phyloP scores from a whole-genome alignment of 1,140 invertebrate species.

The Caerostris darwini region DNA sequence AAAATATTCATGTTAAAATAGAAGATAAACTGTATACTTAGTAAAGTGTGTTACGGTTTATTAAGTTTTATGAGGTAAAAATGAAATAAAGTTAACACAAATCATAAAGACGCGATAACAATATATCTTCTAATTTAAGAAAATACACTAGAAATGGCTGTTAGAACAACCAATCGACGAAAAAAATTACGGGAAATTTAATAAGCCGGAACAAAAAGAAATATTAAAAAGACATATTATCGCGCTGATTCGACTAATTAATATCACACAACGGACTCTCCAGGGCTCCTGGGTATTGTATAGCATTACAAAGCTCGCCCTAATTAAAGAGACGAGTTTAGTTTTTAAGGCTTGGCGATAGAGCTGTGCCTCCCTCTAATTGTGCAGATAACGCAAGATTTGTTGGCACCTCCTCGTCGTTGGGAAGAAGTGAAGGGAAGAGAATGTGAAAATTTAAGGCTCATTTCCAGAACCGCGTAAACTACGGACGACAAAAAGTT shows the following conservation, averaged over 20 bases:
- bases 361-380: background rate
- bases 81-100: background rate
- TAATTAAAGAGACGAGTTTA: conserved; percentile 14
- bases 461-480: background rate
- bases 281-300: background rate
- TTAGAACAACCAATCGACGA: background rate
- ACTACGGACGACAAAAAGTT: background rate
- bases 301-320: background rate
- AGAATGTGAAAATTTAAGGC: background rate
- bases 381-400: conserved; percentile 13
- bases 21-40: no score
- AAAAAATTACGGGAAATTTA: background rate
- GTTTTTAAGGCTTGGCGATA: conserved; percentile 6
- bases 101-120: background rate
- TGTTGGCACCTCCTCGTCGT: background rate
- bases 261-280: background rate
- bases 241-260: conserved; percentile 27
- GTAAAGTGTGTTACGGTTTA: no score
- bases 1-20: no score
- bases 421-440: background rate
- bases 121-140: background rate
- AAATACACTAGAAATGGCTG: background rate
- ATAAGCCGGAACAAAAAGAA: background rate
- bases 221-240: conserved; percentile 15
- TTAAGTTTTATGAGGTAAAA: background rate